Evolutionary conservation across 2,888 invertebrate species (phyloP).

Genomic region (Chrysomela aeneicollis): DNA sequence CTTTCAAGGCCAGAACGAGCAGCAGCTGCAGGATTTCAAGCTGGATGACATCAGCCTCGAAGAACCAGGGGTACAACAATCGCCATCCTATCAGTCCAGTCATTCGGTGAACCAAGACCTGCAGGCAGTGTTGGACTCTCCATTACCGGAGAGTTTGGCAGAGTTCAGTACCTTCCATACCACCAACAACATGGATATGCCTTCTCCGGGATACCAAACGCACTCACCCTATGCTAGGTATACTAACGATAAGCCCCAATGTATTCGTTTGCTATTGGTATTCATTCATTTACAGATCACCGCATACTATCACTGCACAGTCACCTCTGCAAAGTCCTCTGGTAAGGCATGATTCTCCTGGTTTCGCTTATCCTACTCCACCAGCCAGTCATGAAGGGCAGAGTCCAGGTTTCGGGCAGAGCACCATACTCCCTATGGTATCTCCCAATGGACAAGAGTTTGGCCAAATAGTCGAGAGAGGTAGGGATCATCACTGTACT

Average conservation of each 20-base stretch:
- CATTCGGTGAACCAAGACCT: constrained; percentile 75
- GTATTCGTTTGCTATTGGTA: not conserved
- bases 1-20: constrained; percentile 70
- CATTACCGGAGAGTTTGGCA: constrained; percentile 79
- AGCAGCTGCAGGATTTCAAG: constrained; percentile 71
- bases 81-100: constrained; percentile 60
- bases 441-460: constrained; percentile 61
- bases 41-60: constrained; percentile 70
- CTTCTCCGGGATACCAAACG: constrained; percentile 60
- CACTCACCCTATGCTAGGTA: constrained; percentile 57
- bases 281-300: constrained; percentile 41
- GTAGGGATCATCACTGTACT: constrained; percentile 30
- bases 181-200: constrained; percentile 57
- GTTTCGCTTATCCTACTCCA: constrained; percentile 85
- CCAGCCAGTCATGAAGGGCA: constrained; percentile 88
- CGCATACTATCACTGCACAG: constrained; percentile 63
- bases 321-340: constrained; percentile 73
- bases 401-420: constrained; percentile 66
- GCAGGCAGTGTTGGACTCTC: constrained; percentile 80
- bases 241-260: not conserved
- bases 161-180: constrained; percentile 84
- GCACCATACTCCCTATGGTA: constrained; percentile 58
- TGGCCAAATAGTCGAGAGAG: constrained; percentile 57
- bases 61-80: constrained; percentile 62
- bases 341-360: constrained; percentile 73